A percentile compares a stretch with the other conserved stretches of the same genome.
Conservation (phyloP, 92 coral and sea anemone genomes). For the Siderastrea siderea region DNA sequence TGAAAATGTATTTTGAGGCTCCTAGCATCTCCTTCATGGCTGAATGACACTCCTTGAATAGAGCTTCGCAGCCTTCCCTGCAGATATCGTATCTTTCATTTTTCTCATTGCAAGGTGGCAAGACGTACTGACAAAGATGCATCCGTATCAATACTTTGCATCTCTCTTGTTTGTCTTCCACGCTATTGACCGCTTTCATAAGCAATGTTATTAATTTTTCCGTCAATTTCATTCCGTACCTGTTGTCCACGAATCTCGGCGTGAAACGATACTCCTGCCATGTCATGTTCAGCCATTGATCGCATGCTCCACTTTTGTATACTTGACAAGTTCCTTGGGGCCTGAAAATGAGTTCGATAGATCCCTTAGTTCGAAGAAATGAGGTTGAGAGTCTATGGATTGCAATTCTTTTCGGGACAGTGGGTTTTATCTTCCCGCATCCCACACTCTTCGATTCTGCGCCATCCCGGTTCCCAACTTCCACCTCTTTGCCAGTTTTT, state of each 20-base stretch:
- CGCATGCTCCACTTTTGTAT: slow-evolving; percentile 69
- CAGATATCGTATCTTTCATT: slow-evolving; percentile 69
- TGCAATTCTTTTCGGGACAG: too few species aligned
- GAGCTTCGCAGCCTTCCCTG: slow-evolving; percentile 89
- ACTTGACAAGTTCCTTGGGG: slow-evolving; percentile 55
- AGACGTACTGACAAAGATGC: slow-evolving; percentile 78
- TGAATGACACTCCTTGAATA: slow-evolving; percentile 67
- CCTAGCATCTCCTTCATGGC: slow-evolving; percentile 81
- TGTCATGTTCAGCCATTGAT: slow-evolving; percentile 65
- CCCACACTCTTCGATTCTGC: too few species aligned
- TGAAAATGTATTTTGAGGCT: slow-evolving; percentile 69
- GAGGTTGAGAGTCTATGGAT: too few species aligned
- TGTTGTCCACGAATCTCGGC: slow-evolving; percentile 82
- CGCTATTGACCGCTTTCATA: slow-evolving; percentile 43
- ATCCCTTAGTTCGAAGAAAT: too few species aligned
- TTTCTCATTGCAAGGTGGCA: slow-evolving; percentile 75
- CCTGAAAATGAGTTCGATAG: not conserved
- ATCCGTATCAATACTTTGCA: slow-evolving; percentile 69
- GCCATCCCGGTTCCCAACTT: too few species aligned
- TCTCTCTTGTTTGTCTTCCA: slow-evolving; percentile 29
- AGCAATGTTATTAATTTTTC: slow-evolving; percentile 56
- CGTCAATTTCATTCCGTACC: slow-evolving; percentile 79
- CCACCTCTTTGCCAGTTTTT: too few species aligned
- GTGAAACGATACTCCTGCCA: slow-evolving; percentile 54
- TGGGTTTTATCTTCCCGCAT: too few species aligned